These are phyloP conservation scores for Acromyrmex charruanus DNA, from an alignment of 1,140 invertebrate species.

Conservation along the genomic window DNA sequence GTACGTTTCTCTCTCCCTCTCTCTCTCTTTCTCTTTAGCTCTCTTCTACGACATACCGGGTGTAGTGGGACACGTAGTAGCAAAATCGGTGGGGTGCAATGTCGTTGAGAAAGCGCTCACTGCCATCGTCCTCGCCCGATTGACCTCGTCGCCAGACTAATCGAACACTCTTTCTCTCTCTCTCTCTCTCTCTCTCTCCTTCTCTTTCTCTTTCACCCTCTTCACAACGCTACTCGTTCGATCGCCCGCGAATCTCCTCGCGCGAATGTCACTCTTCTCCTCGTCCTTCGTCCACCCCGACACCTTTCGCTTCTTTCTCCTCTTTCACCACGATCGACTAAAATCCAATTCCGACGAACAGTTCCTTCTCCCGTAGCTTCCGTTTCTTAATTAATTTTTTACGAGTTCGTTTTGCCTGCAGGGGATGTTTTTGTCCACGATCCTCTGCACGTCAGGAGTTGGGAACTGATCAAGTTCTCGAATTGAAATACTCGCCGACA, in stretches of 20 bases:
- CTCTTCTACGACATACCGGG: conserved; percentile 66
- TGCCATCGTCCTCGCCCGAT: conserved; percentile 51
- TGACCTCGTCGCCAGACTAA: conserved; percentile 37
- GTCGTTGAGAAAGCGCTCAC: conserved; percentile 47
- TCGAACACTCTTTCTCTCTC: not conserved
- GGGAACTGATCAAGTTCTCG: not conserved
- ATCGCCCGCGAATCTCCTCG: conserved; percentile 19
- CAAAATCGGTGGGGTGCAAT: conserved; percentile 54
- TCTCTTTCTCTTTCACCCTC: not conserved
- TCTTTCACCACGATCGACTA: not conserved
- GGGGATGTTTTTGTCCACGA: not conserved
- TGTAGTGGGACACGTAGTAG: conserved; percentile 59
- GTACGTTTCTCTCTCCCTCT: conserved; percentile 5
- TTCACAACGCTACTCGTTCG: not conserved
- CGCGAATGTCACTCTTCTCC: conserved; percentile 33
- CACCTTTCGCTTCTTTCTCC: not conserved
- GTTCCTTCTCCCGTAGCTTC: not conserved
- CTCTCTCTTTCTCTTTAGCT: conserved; percentile 1
- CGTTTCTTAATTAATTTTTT: not conserved
- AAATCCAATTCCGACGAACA: not conserved
- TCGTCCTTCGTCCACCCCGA: not conserved
- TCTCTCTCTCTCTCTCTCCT: not conserved
- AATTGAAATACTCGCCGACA: not conserved
- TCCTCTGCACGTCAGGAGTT: not conserved
- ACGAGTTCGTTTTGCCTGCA: not conserved